Evolutionary conservation across 2,797 vertebrate genomes (phyloP).

Genomic region (Sphenopsis melanotis): DNA sequence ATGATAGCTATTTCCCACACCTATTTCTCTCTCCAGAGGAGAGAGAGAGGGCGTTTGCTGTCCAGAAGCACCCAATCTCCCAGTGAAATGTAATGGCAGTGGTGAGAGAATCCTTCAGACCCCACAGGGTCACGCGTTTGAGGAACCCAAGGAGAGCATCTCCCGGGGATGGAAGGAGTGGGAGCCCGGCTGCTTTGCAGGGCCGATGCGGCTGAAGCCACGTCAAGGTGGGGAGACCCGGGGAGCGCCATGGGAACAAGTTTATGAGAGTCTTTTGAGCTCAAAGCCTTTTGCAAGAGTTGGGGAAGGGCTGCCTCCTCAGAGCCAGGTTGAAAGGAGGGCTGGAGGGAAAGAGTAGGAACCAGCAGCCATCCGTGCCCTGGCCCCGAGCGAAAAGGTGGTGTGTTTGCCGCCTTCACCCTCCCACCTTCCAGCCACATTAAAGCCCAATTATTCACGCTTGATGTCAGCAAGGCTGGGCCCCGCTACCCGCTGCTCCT

Average conservation of each 20-base stretch:
- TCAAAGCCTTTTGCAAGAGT: background rate
- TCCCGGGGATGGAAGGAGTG: background rate
- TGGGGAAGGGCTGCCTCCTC: background rate
- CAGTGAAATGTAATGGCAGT: background rate
- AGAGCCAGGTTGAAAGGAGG: conserved; percentile 12
- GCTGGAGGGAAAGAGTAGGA: conserved; percentile 30
- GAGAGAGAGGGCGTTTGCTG: background rate
- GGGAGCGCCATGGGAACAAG: accelerated
- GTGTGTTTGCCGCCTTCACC: background rate
- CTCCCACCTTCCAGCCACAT: conserved; percentile 59
- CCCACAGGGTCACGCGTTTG: too few species aligned
- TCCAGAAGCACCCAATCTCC: background rate
- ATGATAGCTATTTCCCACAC: background rate
- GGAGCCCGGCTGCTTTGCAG: background rate
- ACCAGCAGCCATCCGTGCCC: background rate
- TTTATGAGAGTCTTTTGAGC: background rate
- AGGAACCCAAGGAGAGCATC: background rate
- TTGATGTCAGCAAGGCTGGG: conserved; percentile 22
- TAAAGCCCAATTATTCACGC: conserved; percentile 48
- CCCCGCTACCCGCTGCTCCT: background rate
- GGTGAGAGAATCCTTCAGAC: background rate
- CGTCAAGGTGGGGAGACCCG: accelerated
- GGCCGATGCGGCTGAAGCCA: accelerated
- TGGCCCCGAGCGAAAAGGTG: background rate
- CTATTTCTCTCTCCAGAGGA: too few species aligned